Evolutionary conservation across 2,113 vertebrate species (phyloP).

Genomic region (Anthoscopus minutus): DNA sequence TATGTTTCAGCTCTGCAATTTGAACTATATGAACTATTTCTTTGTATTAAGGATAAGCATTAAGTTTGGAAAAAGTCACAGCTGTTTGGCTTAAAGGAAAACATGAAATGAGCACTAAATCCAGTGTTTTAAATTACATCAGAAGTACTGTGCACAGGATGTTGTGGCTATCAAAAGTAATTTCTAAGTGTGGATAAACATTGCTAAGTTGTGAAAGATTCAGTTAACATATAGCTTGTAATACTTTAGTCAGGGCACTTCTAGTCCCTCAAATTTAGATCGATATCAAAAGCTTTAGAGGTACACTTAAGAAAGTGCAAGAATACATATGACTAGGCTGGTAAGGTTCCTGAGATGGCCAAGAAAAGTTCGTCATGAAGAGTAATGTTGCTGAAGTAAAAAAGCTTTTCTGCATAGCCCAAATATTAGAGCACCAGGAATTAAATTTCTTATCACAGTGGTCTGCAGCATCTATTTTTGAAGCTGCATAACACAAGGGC

Average conservation of each 20-base stretch:
- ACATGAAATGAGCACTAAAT: not conserved
- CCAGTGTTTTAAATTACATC: not conserved
- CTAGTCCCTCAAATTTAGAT: not conserved
- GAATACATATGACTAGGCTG: not conserved
- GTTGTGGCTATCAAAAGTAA: not conserved
- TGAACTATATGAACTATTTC: not conserved
- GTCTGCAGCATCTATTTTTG: not conserved
- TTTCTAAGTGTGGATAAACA: not conserved
- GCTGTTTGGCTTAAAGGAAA: not conserved
- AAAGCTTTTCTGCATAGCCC: not conserved
- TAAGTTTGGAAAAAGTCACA: not conserved
- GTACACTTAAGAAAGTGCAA: not conserved
- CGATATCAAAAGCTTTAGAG: not conserved
- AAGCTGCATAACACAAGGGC: not conserved
- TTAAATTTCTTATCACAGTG: not conserved
- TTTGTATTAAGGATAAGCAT: not conserved
- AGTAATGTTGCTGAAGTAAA: not conserved
- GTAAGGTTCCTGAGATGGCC: not conserved
- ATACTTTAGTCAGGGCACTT: not conserved
- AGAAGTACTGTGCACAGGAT: not conserved
- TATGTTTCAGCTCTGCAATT: not conserved
- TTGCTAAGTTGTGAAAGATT: not conserved
- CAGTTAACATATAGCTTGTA: not conserved
- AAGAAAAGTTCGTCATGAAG: not conserved
- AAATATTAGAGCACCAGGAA: not conserved